Conservation (phyloP, 2,797 vertebrate species). For the Urosaurus nigricauda region DNA sequence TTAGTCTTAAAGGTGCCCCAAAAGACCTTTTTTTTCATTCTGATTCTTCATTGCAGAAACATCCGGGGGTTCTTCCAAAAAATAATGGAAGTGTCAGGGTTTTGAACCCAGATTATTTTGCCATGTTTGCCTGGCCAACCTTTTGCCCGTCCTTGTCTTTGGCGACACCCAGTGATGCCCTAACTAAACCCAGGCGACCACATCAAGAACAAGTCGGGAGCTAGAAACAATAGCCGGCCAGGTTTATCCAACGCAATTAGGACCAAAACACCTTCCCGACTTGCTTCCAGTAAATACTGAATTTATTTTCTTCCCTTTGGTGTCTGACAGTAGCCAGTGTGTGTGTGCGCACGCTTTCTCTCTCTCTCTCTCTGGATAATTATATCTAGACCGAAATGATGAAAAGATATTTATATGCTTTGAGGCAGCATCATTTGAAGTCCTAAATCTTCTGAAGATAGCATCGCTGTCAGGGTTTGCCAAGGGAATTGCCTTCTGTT, state of each 20-base stretch:
- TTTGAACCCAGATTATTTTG: no score
- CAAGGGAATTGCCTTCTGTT: slow-evolving; percentile 47
- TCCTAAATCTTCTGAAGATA: slow-evolving; percentile 70
- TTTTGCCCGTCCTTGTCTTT: background rate
- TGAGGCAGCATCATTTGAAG: slow-evolving; percentile 75
- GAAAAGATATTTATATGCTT: slow-evolving; percentile 75
- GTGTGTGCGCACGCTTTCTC: no score
- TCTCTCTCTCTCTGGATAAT: slow-evolving; percentile 62
- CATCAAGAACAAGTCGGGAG: background rate
- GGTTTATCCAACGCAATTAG: background rate
- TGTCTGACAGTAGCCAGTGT: background rate
- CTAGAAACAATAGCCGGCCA: background rate
- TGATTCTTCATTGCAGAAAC: no score
- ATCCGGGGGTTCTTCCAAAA: no score
- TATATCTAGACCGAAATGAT: slow-evolving; percentile 71
- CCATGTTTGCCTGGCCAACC: background rate
- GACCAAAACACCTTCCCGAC: background rate
- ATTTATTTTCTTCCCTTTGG: slow-evolving; percentile 9
- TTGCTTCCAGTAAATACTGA: background rate
- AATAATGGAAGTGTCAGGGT: no score
- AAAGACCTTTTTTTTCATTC: no score
- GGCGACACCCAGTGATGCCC: background rate
- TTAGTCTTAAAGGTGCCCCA: no score
- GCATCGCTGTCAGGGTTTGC: slow-evolving; percentile 44
- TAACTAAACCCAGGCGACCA: background rate